Conservation (phyloP, 1,140 invertebrate genomes). For the Drosophila tani region DNA sequence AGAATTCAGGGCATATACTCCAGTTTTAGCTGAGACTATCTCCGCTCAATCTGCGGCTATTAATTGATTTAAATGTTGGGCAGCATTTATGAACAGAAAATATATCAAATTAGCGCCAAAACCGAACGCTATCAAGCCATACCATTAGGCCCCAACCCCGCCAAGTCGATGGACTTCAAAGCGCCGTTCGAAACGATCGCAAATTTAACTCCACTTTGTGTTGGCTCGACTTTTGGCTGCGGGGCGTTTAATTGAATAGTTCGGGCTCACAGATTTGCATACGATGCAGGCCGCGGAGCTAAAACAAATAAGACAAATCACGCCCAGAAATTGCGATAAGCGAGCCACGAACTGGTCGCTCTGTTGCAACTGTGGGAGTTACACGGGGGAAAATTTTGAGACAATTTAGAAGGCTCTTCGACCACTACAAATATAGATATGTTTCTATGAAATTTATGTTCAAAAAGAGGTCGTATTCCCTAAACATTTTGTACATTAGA, state of each 20-base stretch:
- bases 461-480: too few relatives aligned
- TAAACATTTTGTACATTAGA: too few relatives aligned
- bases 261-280: slow-evolving; percentile 63
- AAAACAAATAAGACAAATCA: slow-evolving; percentile 68
- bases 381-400: neutral
- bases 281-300: slow-evolving; percentile 22
- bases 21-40: slow-evolving; percentile 7
- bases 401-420: neutral
- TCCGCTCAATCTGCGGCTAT: slow-evolving; percentile 39
- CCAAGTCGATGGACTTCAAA: slow-evolving; percentile 57
- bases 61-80: slow-evolving; percentile 73
- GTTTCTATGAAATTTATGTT: too few relatives aligned
- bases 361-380: slow-evolving; percentile 26
- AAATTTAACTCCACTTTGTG: slow-evolving; percentile 47
- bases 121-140: slow-evolving; percentile 46
- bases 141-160: slow-evolving; percentile 30
- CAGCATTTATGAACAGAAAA: slow-evolving; percentile 70
- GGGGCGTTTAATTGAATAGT: slow-evolving; percentile 83
- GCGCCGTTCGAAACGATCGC: slow-evolving; percentile 39
- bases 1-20: slow-evolving; percentile 54
- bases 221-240: slow-evolving; percentile 56
- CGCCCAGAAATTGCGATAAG: slow-evolving; percentile 71
- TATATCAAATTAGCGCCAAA: slow-evolving; percentile 78
- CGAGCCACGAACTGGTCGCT: slow-evolving; percentile 34
- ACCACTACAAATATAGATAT: too few relatives aligned